Evolutionary conservation across 1,140 invertebrate genomes (phyloP).

Genomic region (Thrips palmi): DNA sequence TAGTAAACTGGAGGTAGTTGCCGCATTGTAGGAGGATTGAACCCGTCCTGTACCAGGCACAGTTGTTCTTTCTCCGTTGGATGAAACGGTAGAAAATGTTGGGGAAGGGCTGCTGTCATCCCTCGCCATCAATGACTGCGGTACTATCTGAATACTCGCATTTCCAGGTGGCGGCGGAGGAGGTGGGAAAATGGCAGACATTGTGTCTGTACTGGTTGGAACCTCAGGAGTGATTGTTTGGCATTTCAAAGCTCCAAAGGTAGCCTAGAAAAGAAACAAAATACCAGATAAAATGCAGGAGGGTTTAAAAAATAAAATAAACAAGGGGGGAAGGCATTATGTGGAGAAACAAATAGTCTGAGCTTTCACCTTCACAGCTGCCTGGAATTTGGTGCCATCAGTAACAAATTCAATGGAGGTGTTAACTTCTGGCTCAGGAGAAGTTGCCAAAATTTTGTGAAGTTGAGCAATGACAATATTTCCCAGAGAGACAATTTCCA

Average conservation of each 20-base stretch:
- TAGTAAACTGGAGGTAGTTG: constrained; percentile 12
- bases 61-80: no score
- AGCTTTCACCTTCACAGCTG: constrained; percentile 31
- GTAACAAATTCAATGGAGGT: constrained; percentile 67
- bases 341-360: neutral
- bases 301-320: constrained; percentile 7
- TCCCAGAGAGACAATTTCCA: constrained; percentile 65
- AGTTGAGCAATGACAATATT: constrained; percentile 56
- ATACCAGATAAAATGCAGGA: neutral
- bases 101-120: no score
- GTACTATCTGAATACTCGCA: no score
- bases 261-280: constrained; percentile 29
- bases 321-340: no score
- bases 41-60: no score
- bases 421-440: constrained; percentile 55
- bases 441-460: constrained; percentile 54
- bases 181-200: no score
- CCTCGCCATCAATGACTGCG: no score
- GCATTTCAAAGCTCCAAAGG: constrained; percentile 32
- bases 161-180: no score
- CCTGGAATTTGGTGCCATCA: constrained; percentile 58
- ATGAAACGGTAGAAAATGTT: no score
- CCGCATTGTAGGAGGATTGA: neutral
- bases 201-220: no score
- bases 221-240: constrained; percentile 15